phyloP scores from a whole-genome alignment of 2,113 vertebrate species.

The Brachirus orientalis region DNA sequence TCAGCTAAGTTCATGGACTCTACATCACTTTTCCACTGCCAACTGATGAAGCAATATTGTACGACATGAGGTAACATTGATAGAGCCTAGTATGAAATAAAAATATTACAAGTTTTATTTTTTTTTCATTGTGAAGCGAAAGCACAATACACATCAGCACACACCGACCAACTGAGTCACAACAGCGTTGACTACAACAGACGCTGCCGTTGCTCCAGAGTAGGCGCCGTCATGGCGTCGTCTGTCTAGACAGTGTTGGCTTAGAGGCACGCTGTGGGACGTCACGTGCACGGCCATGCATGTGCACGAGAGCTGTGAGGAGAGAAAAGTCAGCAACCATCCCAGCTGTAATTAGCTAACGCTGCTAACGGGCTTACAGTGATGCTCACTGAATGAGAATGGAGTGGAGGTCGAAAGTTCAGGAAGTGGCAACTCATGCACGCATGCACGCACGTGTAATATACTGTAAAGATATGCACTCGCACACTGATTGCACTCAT shows the following conservation, averaged over 20 bases:
- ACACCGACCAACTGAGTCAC: neutral
- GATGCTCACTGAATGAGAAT: slow-evolving; percentile 47
- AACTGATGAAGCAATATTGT: too few species aligned
- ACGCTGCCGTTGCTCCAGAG: slow-evolving; percentile 33
- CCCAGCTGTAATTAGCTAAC: slow-evolving; percentile 66
- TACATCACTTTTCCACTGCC: too few species aligned
- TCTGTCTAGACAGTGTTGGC: slow-evolving; percentile 59
- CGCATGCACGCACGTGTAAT: neutral
- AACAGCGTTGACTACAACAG: slow-evolving; percentile 2
- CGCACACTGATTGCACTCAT: slow-evolving; percentile 34
- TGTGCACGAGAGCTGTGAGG: slow-evolving; percentile 24
- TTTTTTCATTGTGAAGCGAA: too few species aligned
- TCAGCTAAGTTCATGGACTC: too few species aligned
- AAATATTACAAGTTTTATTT: too few species aligned
- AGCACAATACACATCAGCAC: neutral
- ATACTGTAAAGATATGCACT: slow-evolving; percentile 2
- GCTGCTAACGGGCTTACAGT: slow-evolving; percentile 32
- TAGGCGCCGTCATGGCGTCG: slow-evolving; percentile 3
- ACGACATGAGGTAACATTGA: too few species aligned
- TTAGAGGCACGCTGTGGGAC: slow-evolving; percentile 30
- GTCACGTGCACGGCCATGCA: slow-evolving; percentile 1
- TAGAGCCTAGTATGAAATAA: too few species aligned
- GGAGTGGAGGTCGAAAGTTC: slow-evolving; percentile 49
- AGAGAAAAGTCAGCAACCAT: slow-evolving; percentile 25
- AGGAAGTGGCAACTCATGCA: slow-evolving; percentile 6